Percentiles rank a stretch among this genome's conserved stretches.
Evolutionary conservation across 2,888 invertebrate genomes (phyloP).

Genomic region (Odontothrips loti): DNA sequence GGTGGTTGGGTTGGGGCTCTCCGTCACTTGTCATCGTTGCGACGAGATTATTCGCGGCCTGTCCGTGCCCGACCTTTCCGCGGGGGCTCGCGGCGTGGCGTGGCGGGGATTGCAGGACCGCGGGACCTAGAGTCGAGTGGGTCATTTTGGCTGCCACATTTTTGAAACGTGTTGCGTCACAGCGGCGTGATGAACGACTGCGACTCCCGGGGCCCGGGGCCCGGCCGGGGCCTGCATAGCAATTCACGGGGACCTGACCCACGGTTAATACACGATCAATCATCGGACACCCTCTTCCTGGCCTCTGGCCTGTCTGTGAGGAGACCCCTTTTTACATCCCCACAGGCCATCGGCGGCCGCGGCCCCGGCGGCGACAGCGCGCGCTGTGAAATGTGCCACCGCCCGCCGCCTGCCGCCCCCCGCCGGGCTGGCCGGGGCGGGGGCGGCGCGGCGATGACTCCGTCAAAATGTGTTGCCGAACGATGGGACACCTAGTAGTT

Average conservation of each 20-base stretch:
- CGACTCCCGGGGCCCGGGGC: not conserved
- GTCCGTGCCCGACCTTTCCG: no score
- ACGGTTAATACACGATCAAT: constrained; percentile 1
- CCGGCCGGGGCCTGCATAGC: not conserved
- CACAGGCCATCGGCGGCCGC: not conserved
- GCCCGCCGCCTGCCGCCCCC: no score
- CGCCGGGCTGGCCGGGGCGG: no score
- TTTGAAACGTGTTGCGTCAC: not conserved
- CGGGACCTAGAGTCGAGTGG: not conserved
- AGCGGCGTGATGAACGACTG: not conserved
- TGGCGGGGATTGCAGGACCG: not conserved
- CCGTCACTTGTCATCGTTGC: no score
- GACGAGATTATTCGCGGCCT: no score
- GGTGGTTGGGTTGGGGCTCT: no score
- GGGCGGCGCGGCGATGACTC: no score
- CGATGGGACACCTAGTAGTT: no score
- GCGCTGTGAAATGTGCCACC: no score
- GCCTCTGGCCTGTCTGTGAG: not conserved
- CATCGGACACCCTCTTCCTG: not conserved
- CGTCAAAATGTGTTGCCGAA: no score
- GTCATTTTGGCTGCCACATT: not conserved
- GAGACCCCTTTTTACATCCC: not conserved
- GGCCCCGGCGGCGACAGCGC: not conserved
- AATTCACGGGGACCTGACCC: not conserved
- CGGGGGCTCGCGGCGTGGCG: no score